Evolutionary conservation across 2,113 vertebrate genomes (phyloP), one percentile per base, ranked within the genome.

Genomic region (Phoxinus phoxinus): DNA sequence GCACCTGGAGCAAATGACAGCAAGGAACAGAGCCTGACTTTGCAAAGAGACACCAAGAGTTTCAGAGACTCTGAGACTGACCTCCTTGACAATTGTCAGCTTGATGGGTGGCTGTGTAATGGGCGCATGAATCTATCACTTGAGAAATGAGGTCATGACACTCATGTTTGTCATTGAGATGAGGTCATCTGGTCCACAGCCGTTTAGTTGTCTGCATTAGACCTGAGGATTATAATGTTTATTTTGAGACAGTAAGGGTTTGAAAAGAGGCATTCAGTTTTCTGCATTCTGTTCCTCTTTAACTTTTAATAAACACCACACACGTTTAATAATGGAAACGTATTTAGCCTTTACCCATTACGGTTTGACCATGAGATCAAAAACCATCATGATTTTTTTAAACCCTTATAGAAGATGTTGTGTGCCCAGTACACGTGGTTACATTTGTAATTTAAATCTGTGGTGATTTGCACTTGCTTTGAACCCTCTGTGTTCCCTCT

Each of bases 91-190:
- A 81, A 23, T 56, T 48, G 83, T 5, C 4, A 63, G 58, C 15
- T 77, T 73, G 76, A 78, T 91, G 91, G 86, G 89, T 89, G 91
- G 89, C 83, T 88, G 69, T 53, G 82, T 41, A 15, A 44, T n/a
- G 35, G 71, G 79, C n/a, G 67, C 61, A 77, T 90, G 89, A 87
- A 90, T 85, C 90, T 87, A 85, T 69, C 56, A 71, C 83, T 30
- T 53, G 78, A 91, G 89, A 83, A 86, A 75, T 59, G 44, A 89
- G 91, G 88, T 89, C 89, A 46, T 51, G 90, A 90, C 87, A 89
- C 88, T 44, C 37, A 48, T 87, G 84, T 91, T 90, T 90, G 83
- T 85, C 86, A 91, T 85, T 90, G 79, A 87, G 86, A 84, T 72
- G 83, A 91, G 87, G 86, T 90, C 88, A 73, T 77, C 81, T 80